Evolutionary conservation across 2,888 invertebrate species (phyloP), one percentile per base, ranked within the genome.

Genomic region (Athripsodes cinereus): DNA sequence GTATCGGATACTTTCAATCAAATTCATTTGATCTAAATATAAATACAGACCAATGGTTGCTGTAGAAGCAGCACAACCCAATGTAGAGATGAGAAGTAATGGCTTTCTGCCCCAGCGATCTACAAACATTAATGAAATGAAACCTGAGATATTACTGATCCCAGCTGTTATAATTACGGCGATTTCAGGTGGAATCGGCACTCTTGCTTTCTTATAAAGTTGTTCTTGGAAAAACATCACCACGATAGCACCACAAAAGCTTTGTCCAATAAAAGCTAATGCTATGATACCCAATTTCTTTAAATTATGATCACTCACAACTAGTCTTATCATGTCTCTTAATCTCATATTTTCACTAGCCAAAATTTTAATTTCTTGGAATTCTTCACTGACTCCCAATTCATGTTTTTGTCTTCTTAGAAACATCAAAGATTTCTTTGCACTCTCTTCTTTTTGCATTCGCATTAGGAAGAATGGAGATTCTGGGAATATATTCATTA

Each of bases 391-490:
- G 1, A 63, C 44, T 3, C 44, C 48, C 22, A 21, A 22, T 18
- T 54, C 52, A 46, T 59, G 50, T 11, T 59, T 63, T 26, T 61
- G 61, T n/a, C 59, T 18, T 40, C 63, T 46, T 1, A 61, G 22
- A 58, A 59, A 61, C 21, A 35, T 48, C 6, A 63, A 11, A 3
- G 63, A 51, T 26, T 59, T 55, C 2, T 44, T 18, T 1, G 59
- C 58, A 53, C 60, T 52, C 3, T 61, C 52, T 50, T 59, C 60
- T 44, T 57, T 58, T 8, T 52, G 48, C 35, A 56, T 58, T 53
- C 61, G 53, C 46, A 62, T 53, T 3, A 60, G 58, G 35, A 57
- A 65, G 34, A 64, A 64, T 5, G 65, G 66, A 3, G 65, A 64
- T 19, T 65, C 65, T 1, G 64, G 63, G 44, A 64, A 52, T 13